A percentile compares a stretch with the other conserved stretches of the same genome.
Conservation (phyloP, 2,888 invertebrate genomes). For the Sphaerolaimus hirsutus region DNA sequence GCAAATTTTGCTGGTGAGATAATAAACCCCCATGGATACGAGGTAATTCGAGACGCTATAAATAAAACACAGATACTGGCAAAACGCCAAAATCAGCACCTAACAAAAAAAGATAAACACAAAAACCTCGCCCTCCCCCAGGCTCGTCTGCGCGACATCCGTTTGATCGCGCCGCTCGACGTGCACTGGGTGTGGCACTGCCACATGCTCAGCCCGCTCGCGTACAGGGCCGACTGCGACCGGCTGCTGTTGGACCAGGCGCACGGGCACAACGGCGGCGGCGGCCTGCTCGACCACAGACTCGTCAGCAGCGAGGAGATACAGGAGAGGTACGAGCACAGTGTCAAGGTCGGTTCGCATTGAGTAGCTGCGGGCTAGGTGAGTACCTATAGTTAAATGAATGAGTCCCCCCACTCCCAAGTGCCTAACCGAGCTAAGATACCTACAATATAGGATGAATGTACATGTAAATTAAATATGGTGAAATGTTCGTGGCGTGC, state of each 20-base stretch:
- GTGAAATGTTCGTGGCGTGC: too few relatives aligned
- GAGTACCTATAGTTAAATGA: too few relatives aligned
- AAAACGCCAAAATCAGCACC: not conserved
- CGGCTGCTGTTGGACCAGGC: conserved; percentile 3
- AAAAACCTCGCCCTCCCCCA: conserved; percentile 6
- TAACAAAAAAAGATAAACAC: not conserved
- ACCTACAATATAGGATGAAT: too few relatives aligned
- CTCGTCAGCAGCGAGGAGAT: conserved; percentile 22
- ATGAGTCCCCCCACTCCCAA: too few relatives aligned
- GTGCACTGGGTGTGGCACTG: conserved; percentile 33
- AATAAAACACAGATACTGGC: not conserved
- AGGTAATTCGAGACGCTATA: too few relatives aligned
- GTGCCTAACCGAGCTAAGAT: too few relatives aligned
- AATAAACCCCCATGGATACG: too few relatives aligned
- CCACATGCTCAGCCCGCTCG: conserved; percentile 24
- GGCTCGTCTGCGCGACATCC: conserved; percentile 14
- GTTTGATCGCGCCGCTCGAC: conserved; percentile 30
- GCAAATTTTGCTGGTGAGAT: too few relatives aligned
- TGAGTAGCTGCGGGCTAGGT: too few relatives aligned
- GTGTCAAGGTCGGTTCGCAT: not conserved
- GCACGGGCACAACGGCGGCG: too few relatives aligned
- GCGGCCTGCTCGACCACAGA: conserved; percentile 28
- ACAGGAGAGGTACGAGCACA: conserved; percentile 8
- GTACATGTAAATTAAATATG: too few relatives aligned
- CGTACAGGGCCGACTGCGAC: conserved; percentile 18